Conservation (phyloP, 2,113 vertebrate genomes). For the Aegithalos caudatus region DNA sequence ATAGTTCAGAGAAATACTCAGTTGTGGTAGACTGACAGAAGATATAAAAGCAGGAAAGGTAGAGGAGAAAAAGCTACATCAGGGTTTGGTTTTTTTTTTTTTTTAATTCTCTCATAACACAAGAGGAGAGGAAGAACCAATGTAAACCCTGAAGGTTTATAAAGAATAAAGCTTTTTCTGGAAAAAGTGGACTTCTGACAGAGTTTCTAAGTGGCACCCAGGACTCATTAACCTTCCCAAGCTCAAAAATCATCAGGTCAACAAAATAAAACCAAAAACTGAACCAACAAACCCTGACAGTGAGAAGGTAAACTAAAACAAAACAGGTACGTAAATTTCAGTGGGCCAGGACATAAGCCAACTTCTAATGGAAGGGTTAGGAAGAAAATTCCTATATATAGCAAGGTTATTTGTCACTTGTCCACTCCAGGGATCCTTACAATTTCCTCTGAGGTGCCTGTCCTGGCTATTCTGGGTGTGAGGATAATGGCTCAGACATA, state of each 20-base stretch:
- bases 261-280: background rate
- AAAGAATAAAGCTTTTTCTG: background rate
- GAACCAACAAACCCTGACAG: background rate
- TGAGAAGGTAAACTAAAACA: background rate
- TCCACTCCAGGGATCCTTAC: background rate
- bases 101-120: background rate
- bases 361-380: background rate
- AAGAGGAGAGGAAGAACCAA: background rate
- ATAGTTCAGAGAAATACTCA: background rate
- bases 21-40: background rate
- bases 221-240: background rate
- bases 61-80: background rate
- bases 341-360: background rate
- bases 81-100: background rate
- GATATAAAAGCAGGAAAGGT: background rate
- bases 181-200: background rate
- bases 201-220: background rate
- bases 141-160: background rate
- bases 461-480: background rate
- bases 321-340: background rate
- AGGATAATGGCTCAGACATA: background rate
- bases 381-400: background rate
- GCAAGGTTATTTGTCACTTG: background rate
- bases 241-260: background rate
- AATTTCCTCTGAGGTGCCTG: background rate